Evolutionary conservation across 2,113 vertebrate species (phyloP).

Genomic region (Chloebia gouldiae): DNA sequence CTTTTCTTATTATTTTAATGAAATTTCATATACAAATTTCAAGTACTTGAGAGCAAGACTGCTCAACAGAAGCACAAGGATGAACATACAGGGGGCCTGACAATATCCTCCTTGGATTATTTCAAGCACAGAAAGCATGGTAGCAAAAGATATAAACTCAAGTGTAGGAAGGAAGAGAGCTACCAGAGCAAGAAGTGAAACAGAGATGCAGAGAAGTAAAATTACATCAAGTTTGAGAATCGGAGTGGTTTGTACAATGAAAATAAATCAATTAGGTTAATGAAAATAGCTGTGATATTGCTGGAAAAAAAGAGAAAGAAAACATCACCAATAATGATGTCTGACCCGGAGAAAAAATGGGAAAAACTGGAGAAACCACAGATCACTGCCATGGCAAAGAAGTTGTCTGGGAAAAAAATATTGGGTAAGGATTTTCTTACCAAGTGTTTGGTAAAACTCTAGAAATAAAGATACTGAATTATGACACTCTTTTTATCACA

Average conservation of each 20-base stretch:
- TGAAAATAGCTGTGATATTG: not conserved
- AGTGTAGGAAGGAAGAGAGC: not conserved
- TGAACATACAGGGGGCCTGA: not conserved
- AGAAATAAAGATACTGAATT: not conserved
- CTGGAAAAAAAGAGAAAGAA: not conserved
- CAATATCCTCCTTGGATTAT: not conserved
- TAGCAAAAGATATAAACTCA: not conserved
- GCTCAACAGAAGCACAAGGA: not conserved
- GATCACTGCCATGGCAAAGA: not conserved
- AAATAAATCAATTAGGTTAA: not conserved
- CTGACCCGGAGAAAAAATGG: not conserved
- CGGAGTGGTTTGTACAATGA: not conserved
- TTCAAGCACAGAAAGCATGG: not conserved
- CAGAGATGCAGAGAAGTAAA: not conserved
- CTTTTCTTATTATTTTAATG: not conserved
- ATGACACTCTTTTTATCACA: not conserved
- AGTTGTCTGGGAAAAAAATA: not conserved
- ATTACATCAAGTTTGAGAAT: not conserved
- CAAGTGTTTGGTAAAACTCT: not conserved
- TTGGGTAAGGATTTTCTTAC: not conserved
- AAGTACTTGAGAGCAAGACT: not conserved
- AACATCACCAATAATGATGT: not conserved
- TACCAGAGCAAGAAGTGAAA: not conserved
- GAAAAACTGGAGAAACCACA: not conserved
- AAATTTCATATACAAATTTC: not conserved